Evolutionary conservation across 1,140 invertebrate genomes (phyloP), one percentile per base, ranked within the genome.

Genomic region (Glomeris maerens): DNA sequence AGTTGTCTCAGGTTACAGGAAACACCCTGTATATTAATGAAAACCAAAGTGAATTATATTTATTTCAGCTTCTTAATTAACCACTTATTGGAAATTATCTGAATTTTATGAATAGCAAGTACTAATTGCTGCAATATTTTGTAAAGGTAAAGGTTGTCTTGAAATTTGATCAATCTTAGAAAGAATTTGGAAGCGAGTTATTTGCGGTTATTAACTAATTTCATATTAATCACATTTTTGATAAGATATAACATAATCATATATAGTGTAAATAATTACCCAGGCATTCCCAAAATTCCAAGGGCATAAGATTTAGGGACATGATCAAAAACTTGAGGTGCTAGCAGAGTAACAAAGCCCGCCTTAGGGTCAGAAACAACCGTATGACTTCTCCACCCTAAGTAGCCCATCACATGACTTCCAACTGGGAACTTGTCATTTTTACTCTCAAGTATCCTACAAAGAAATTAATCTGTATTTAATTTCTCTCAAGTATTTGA

Each of bases 231-330:
- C n/a, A n/a, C n/a, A n/a, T n/a, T n/a, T n/a, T n/a, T n/a, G n/a
- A n/a, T n/a, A n/a, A n/a, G n/a, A n/a, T n/a, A n/a, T n/a, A n/a
- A n/a, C n/a, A n/a, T n/a, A n/a, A n/a, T n/a, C n/a, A n/a, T n/a
- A n/a, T n/a, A n/a, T n/a, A n/a, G n/a, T n/a, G n/a, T n/a, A n/a
- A n/a, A n/a, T n/a, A n/a, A n/a, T n/a, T 58, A 67, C 65, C 78
- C 78, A 29, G 78, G 72, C 75, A 80, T 78, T 55, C 78, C 78
- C 28, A 79, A 57, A 41, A 72, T 56, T 36, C 78, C 78, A 21
- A 80, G 60, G 1, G 62, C 71, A 26, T 78, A 62, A 1, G 78
- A 79, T n/a, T 65, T 28, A 10, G 78, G 71, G 46, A 80, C 57
- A 31, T 71, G 62, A 27, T 61, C 67, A 28, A 76, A 57, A 50